These are phyloP conservation scores for Geodia barretti DNA, from an alignment of 37 sponge, comb jelly and placozoan species.

Conservation along the genomic window DNA sequence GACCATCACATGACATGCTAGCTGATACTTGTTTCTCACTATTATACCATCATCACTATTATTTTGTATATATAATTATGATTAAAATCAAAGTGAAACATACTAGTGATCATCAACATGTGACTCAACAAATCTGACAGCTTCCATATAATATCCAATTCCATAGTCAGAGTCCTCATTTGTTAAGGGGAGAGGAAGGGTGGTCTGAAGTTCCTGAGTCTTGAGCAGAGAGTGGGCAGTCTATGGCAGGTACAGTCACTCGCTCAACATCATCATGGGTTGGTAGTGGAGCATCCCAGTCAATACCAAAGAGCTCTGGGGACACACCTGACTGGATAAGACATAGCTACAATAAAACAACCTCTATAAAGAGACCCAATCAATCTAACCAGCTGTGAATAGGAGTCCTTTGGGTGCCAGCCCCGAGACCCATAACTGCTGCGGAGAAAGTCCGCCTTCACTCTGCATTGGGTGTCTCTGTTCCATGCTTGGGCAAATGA, in stretches of 20 bases:
- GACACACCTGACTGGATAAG: neutral
- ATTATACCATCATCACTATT: too few species aligned
- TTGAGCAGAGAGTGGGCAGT: neutral
- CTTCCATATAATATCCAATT: neutral
- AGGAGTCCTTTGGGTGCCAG: too few species aligned
- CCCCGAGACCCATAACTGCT: slow-evolving; percentile 22
- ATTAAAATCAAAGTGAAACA: neutral
- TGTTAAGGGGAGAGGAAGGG: neutral
- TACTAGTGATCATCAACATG: neutral
- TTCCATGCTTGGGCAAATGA: slow-evolving; percentile 7
- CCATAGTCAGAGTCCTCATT: neutral
- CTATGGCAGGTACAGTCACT: neutral
- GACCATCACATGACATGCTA: neutral
- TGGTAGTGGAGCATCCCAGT: slow-evolving; percentile 38
- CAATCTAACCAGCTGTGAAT: too few species aligned
- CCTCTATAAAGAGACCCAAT: too few species aligned
- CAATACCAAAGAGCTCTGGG: slow-evolving; percentile 13
- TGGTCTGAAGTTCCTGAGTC: slow-evolving; percentile 5
- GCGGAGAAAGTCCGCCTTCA: neutral
- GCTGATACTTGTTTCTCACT: neutral
- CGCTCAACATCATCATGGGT: neutral
- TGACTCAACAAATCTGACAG: neutral
- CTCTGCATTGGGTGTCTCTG: slow-evolving; percentile 7
- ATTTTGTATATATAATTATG: neutral
- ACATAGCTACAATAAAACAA: too few species aligned